Evolutionary conservation across 2,888 invertebrate species (phyloP).

Genomic region (Andrena chrysosceles): DNA sequence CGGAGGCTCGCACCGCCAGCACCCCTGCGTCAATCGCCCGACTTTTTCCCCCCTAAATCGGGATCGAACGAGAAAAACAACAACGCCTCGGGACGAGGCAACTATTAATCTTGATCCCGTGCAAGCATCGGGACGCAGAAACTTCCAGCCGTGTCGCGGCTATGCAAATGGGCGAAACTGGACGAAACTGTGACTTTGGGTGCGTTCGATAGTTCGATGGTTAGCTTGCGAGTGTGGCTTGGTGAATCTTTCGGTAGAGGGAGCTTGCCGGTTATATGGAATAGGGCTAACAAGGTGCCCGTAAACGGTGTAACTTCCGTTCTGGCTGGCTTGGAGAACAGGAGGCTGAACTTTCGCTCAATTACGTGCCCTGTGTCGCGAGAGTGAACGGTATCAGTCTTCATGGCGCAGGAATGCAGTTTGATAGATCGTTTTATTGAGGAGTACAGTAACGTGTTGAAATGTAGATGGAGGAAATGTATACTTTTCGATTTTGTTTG

Average conservation of each 20-base stretch:
- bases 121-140: neutral
- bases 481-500: neutral
- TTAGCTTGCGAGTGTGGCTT: neutral
- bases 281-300: conserved; percentile 32
- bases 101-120: conserved; percentile 46
- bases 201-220: neutral
- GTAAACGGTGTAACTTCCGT: conserved; percentile 44
- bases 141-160: neutral
- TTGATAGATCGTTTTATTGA: neutral
- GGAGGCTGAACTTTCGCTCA: conserved; percentile 64
- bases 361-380: conserved; percentile 51
- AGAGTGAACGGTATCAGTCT: conserved; percentile 61
- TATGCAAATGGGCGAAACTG: conserved; percentile 10
- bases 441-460: neutral
- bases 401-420: conserved; percentile 1
- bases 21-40: neutral
- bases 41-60: neutral
- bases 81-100: neutral
- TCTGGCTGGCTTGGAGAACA: neutral
- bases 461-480: neutral
- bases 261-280: neutral
- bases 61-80: conserved; percentile 7
- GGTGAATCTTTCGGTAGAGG: neutral
- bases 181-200: neutral
- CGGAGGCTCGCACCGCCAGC: neutral